Evolutionary conservation across 2,797 vertebrate genomes (phyloP), one percentile per base, ranked within the genome.

Genomic region (Adelosebastes latens): DNA sequence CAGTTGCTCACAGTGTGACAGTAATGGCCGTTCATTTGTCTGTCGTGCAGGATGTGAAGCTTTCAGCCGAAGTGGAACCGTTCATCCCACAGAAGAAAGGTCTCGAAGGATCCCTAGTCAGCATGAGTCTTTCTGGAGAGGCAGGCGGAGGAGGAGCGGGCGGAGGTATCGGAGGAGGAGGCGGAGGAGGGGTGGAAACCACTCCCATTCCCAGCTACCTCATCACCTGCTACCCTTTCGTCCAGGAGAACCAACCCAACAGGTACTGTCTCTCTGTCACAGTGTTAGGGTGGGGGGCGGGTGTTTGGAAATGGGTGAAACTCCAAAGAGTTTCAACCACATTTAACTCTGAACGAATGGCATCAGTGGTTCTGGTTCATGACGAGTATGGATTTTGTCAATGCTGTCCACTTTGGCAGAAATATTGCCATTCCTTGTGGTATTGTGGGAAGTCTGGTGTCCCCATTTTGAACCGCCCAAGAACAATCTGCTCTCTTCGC

Each of bases 141-240:
- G 92, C 94, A 58, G 92, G 94, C 18, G 58, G 70, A 46, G 69
- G 68, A 32, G 88, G 93, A 69, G 95, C 93, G 4, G 95, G 96
- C 3, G 95, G 93, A 0, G 91, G 95, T 73, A 84, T 94, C 70
- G 93, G 95, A 66, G 27, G 27, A 11, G 95, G 94, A 62, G 95
- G 96, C 25, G 91, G 92, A n/a, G 95, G 95, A 90, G 94, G 96
- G 65, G 94, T 97, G 66, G 98, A 99, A 88, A 96, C 97, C 80
- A 95, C 98, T 77, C 97, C 98, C 77, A 99, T 99, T 89, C 98
- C 98, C 65, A 99, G 98, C 92, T 99, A 99, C 92, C 96, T 99
- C 95, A 99, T 99, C 90, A 99, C 98, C 75, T 99, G 98, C 92
- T 99, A 99, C 88, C 98, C 98, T 2, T 99, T 99, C 63, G 98